Evolutionary conservation across 2,113 vertebrate genomes (phyloP).

Genomic region (Rattus rattus): DNA sequence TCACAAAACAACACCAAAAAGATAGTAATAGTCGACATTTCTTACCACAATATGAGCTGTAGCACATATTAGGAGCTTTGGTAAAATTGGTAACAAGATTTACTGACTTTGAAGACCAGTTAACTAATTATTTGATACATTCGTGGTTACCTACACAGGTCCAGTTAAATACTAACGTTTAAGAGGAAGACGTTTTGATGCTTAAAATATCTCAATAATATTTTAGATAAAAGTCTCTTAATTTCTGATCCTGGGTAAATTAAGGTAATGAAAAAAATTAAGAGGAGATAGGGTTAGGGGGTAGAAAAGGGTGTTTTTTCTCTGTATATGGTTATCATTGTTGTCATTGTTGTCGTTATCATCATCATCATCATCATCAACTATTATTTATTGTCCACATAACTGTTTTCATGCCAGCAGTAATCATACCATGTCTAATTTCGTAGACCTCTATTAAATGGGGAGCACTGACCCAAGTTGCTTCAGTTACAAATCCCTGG

Average conservation of each 20-base stretch:
- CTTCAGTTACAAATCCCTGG: background rate
- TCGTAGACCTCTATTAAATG: background rate
- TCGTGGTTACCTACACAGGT: accelerated
- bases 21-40: no score
- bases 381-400: background rate
- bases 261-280: background rate
- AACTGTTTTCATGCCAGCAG: background rate
- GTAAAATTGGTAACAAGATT: background rate
- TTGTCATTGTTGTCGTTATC: background rate
- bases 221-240: background rate
- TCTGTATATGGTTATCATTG: background rate
- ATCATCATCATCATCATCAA: background rate
- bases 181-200: background rate
- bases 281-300: background rate
- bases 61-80: background rate
- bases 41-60: background rate
- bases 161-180: background rate
- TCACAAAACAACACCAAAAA: background rate
- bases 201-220: background rate
- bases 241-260: background rate
- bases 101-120: background rate
- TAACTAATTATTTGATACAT: background rate
- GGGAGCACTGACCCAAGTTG: background rate
- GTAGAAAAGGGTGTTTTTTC: background rate
- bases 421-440: accelerated